A percentile compares a stretch with the other conserved stretches of the same genome.
phyloP scores from a whole-genome alignment of 1,140 invertebrate genomes.

The Drosophila aff. region DNA sequence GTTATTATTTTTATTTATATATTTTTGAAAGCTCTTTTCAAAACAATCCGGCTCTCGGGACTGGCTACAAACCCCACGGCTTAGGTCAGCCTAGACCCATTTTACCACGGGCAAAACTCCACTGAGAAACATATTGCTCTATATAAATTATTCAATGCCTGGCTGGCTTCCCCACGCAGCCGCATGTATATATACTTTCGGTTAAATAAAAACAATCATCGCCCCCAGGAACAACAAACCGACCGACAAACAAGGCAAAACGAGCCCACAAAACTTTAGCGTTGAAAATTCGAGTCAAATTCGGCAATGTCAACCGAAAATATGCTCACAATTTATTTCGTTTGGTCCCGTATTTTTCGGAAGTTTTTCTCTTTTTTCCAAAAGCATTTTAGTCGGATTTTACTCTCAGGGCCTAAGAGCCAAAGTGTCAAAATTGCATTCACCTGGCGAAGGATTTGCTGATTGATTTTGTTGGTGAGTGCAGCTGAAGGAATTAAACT shows the following conservation, averaged over 20 bases:
- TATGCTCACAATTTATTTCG: conserved; percentile 32
- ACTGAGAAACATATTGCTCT: conserved; percentile 28
- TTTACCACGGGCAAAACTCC: conserved; percentile 28
- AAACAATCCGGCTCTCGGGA: conserved; percentile 20
- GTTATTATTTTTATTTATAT: background rate
- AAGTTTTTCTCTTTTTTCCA: background rate
- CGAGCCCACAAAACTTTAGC: conserved; percentile 7
- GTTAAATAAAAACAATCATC: conserved; percentile 32
- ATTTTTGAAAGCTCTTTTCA: conserved; percentile 20
- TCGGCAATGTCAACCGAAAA: conserved; percentile 29
- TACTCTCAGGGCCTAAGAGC: background rate
- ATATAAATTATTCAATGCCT: conserved; percentile 47
- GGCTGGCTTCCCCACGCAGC: conserved; percentile 12
- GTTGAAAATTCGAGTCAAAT: conserved; percentile 24
- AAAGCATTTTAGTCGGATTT: conserved; percentile 15
- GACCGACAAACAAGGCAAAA: conserved; percentile 14
- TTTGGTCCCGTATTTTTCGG: conserved; percentile 7
- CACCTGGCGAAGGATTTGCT: conserved; percentile 7
- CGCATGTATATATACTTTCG: background rate
- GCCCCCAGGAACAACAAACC: conserved; percentile 21
- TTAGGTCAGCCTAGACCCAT: conserved; percentile 8
- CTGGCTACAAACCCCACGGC: conserved; percentile 4
- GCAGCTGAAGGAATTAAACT: conserved; percentile 1
- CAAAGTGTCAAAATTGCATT: conserved; percentile 18
- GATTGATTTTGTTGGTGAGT: conserved; percentile 5